Percentiles rank a stretch among this genome's conserved stretches.
phyloP scores from a whole-genome alignment of 2,888 invertebrate genomes.

The Drosophila niveifrons region DNA sequence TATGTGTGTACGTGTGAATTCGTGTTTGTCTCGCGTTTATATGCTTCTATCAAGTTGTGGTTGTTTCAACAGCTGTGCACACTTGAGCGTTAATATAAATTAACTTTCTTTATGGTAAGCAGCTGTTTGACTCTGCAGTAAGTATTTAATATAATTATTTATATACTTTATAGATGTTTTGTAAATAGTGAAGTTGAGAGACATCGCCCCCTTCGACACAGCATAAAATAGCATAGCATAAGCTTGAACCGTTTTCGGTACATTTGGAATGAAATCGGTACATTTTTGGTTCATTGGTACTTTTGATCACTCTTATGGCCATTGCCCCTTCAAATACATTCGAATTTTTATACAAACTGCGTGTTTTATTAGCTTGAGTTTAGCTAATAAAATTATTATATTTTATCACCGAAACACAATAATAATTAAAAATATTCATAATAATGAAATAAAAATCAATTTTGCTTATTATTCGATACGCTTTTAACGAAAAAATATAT shows the following conservation, averaged over 20 bases:
- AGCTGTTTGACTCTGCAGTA: constrained; percentile 20
- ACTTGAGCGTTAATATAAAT: constrained; percentile 11
- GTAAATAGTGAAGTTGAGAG: no score
- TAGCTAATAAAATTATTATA: background rate
- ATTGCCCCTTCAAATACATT: no score
- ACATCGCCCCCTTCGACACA: background rate
- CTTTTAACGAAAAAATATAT: no score
- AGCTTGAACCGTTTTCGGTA: background rate
- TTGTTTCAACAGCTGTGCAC: constrained; percentile 31
- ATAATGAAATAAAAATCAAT: background rate
- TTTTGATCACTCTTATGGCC: background rate
- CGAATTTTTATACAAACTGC: no score
- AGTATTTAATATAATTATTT: constrained; percentile 4
- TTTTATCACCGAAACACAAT: no score
- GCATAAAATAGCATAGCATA: background rate
- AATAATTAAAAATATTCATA: background rate
- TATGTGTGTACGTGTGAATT: background rate
- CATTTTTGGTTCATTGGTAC: background rate
- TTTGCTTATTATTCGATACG: background rate
- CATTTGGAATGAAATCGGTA: no score
- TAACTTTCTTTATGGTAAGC: constrained; percentile 11
- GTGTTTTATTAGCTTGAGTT: background rate
- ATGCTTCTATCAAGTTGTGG: background rate
- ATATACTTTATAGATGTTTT: background rate
- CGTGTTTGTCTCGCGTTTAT: constrained; percentile 1